Base-by-base conservation (phyloP, 2,888 invertebrate genomes). In the Candidula unifasciata region DNA sequence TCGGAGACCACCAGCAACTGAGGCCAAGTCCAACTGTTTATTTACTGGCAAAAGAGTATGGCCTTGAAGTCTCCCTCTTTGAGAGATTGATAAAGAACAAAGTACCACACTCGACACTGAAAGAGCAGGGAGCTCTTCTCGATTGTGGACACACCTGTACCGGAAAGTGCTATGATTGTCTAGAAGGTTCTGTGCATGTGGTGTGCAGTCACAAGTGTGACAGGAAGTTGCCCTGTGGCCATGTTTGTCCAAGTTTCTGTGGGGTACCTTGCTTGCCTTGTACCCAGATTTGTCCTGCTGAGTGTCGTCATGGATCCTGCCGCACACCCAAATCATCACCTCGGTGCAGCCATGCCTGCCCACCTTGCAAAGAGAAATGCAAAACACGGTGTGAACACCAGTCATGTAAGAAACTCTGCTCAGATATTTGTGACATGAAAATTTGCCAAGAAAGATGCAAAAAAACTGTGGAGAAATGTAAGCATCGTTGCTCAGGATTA, bases 1-100 rank as follows among this genome's bases (percentile, higher is more conserved):
- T 97, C 86, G 97, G 93, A 66, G 97, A 97, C 93, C 97, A 97
- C 92, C 95, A 96, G 92, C 97, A 97, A 91, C 94, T 97, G 0
- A 94, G 96, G 18, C 97, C 97, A 0, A 95, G 95, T n/a, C 95
- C 96, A 0, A 95, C 96, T 0, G 96, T 96, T 86, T 96, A 96
- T 92, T 94, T 95, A 69, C 93, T 97, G 82, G 96, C 96, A 0
- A 95, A 94, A 89, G 92, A 95, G 60, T 96, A 95, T 91, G 95
- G 96, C 66, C 93, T 97, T 84, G 96, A 96, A 85, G 94, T 97
- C 79, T 97, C 97, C 0, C 94, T 97, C 13, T 97, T 97, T 93
- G 97, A 97, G 90, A 95, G 97, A 10, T 95, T 97, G 95, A 95
- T 97, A 3, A 94, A 95, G 0, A 96, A 96, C 89, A 95, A 95